Evolutionary conservation across 2,797 vertebrate genomes (phyloP), one percentile per base, ranked within the genome.

Genomic region (Myripristis murdjan): DNA sequence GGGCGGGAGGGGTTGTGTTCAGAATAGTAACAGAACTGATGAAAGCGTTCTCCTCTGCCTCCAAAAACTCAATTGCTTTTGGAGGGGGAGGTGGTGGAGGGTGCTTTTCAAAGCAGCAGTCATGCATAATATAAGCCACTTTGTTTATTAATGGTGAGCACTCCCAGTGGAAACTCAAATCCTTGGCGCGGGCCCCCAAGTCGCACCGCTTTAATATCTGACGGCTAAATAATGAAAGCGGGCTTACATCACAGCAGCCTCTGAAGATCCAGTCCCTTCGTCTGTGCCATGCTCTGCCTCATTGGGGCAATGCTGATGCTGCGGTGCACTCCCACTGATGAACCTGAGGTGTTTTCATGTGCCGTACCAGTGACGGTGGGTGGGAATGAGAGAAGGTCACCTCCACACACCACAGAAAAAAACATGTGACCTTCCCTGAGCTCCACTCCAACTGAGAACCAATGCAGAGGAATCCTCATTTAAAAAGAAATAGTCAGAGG

Each of bases 121-220:
- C 84, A 91, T 92, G 86, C 86, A 92, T 90, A 87, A 92, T 91
- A 88, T 70, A 90, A 81, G 67, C 70, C 76, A 73, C 81, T 89
- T 92, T 93, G 90, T 90, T 93, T 91, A 92, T 91, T 91, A 90
- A 91, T 92, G 87, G 22, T 37, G 52, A 78, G 74, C 75, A 67
- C 81, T 85, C 87, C 82, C 80, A 69, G 68, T 58, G 73, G 73
- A 83, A 77, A 70, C 48, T 47, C 61, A 28, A 76, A 79, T 85
- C 79, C 79, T 77, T 67, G 73, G 77, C 22, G 20, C 39, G 3
- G 69, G 62, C 52, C 81, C 82, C 77, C 64, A 47, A 73, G 75
- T 86, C 14, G 69, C 77, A 54, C 39, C 39, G 64, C 88, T 91
- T 92, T 92, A 93, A 92, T 93, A 92, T 92, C 80, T 79, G 68